Percentiles rank a stretch among this genome's conserved stretches.
phyloP scores from a whole-genome alignment of 2,888 invertebrate genomes.

The Linnaemya tessellans region DNA sequence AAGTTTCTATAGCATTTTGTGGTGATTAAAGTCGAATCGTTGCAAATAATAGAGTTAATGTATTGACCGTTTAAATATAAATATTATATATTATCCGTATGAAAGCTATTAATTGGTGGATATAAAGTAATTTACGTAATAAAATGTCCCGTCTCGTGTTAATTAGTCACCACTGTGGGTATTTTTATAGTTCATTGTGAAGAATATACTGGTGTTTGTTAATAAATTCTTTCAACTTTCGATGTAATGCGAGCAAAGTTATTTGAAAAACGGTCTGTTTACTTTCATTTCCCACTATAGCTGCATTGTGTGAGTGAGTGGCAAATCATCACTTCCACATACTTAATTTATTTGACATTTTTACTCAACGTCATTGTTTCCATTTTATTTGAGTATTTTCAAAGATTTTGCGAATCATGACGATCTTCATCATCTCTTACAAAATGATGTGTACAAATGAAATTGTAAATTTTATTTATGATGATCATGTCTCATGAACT shows the following conservation, averaged over 20 bases:
- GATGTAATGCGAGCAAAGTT: not conserved
- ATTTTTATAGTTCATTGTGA: too few species aligned
- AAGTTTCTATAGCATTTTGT: not conserved
- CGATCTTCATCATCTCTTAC: conserved; percentile 12
- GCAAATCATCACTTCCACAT: conserved; percentile 22
- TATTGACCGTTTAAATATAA: not conserved
- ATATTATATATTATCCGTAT: not conserved
- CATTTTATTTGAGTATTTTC: conserved; percentile 22
- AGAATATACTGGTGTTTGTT: too few species aligned
- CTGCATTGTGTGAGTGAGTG: not conserved
- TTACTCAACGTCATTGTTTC: conserved; percentile 29
- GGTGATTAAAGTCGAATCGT: conserved; percentile 10
- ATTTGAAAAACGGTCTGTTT: not conserved
- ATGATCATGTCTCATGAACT: conserved; percentile 61
- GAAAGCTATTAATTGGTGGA: not conserved
- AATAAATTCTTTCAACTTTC: not conserved
- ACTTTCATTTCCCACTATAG: not conserved
- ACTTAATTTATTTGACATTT: conserved; percentile 43
- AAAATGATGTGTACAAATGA: conserved; percentile 16
- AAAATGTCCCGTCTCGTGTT: too few species aligned
- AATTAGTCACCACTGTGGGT: too few species aligned
- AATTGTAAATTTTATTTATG: conserved; percentile 29
- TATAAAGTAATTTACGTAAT: too few species aligned
- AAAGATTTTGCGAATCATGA: conserved; percentile 39
- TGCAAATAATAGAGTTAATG: not conserved